These are phyloP conservation scores for Amphiura filiformis DNA, from an alignment of 35 echinoderm and acorn worm species.

Conservation along the genomic window DNA sequence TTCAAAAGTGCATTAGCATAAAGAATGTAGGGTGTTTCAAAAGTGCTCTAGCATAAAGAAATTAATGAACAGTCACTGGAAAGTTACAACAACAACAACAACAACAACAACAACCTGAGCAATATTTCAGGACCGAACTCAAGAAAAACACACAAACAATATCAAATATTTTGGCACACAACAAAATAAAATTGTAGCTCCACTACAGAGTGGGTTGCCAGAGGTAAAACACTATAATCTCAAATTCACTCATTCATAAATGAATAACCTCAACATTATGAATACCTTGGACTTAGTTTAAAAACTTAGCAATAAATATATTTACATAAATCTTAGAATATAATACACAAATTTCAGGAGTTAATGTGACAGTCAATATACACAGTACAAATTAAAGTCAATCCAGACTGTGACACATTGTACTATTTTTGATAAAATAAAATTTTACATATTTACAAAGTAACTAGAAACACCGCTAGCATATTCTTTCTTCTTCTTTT, in stretches of 20 bases:
- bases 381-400: conserved; percentile 5
- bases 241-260: neutral
- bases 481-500: too few species aligned
- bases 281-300: neutral
- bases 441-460: conserved; percentile 3
- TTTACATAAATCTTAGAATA: neutral
- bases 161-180: conserved; percentile 2
- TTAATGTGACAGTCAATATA: neutral
- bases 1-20: too few species aligned
- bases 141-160: conserved; percentile 4
- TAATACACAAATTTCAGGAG: conserved; percentile 1
- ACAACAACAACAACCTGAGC: neutral
- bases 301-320: neutral
- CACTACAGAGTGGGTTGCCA: neutral
- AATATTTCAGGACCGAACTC: neutral
- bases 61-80: too few species aligned
- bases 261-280: neutral
- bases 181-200: neutral
- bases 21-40: too few species aligned
- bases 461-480: neutral
- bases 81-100: too few species aligned
- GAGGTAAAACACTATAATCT: neutral
- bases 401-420: neutral
- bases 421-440: conserved; percentile 5
- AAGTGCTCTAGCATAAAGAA: too few species aligned